Base-by-base conservation (phyloP, 30 jellyfish, hydroid and myxozoan species). In the Chironex yamaguchii region DNA sequence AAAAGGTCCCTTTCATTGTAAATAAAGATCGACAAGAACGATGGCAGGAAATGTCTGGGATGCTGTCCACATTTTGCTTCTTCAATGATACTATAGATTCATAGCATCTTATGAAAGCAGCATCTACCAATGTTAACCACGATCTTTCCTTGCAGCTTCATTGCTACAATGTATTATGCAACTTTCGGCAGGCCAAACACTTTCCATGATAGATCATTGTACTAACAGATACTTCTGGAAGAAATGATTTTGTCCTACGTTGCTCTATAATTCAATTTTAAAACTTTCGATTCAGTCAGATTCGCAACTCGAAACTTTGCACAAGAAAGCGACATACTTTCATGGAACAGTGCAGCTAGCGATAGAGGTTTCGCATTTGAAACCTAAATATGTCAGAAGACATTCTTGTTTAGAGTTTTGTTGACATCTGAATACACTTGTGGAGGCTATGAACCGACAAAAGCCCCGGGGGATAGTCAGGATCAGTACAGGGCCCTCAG, bases 1-100 rank as follows among this genome's bases (percentile, higher is more conserved):
- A 24, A 67, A 67, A 14, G 73, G 29, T 62, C 80, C 80, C 34
- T 67, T 67, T 67, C 80, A 67, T 67, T 67, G 80, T 67, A 67
- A 67, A 67, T 34, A 67, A 67, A 67, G 80, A 67, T 67, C 80
- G 71, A 67, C 80, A 67, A 67, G 80, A 67, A 67, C 80, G 80
- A 67, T 67, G 80, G 52, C 34, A 67, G 80, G 80, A 67, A 67
- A 67, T 67, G 17, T 67, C 71, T 3, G 80, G 58, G 1, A 29
- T 67, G 80, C 80, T 67, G 52, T 67, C 80, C 4, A 52, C 80
- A 67, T 67, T 52, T 67, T 67, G 80, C 80, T 67, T 62, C 80
- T 67, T 25, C 80, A 67, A 67, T 67, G 80, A 67, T 67, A 67
- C 1, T 67, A 24, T 67, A 21, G 80, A 62, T 22, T 67, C 80